phyloP scores from a whole-genome alignment of 2,888 invertebrate species.

The Polydrusus cervinus region DNA sequence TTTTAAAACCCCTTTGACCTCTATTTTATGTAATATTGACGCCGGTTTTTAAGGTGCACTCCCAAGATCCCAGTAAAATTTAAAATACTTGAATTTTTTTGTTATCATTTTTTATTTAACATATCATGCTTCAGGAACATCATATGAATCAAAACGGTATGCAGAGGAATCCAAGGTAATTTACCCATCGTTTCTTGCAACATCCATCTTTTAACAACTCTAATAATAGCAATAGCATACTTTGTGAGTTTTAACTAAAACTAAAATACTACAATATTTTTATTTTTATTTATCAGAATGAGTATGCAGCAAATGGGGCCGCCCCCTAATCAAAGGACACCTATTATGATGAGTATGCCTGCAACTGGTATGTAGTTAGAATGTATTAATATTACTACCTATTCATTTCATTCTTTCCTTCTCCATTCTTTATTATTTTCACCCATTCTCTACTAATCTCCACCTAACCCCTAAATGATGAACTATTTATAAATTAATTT shows the following conservation, averaged over 20 bases:
- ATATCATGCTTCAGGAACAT: conserved; percentile 74
- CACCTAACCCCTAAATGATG: too few species aligned
- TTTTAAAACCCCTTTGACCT: conserved; percentile 28
- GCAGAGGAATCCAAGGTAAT: conserved; percentile 76
- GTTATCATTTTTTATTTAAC: conserved; percentile 52
- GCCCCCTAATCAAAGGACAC: conserved; percentile 69
- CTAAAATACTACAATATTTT: conserved; percentile 20
- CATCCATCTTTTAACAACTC: conserved; percentile 6
- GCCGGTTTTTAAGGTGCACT: conserved; percentile 50
- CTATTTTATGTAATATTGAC: conserved; percentile 38
- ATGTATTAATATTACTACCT: neutral
- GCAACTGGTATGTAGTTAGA: conserved; percentile 63
- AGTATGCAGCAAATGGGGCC: conserved; percentile 70
- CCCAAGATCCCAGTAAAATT: conserved; percentile 42
- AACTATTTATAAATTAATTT: too few species aligned
- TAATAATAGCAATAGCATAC: neutral
- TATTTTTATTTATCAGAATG: conserved; percentile 62
- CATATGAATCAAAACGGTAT: conserved; percentile 76
- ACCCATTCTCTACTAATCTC: neutral
- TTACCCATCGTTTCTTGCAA: conserved; percentile 33
- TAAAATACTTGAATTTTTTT: conserved; percentile 41
- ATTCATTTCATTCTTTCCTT: too few species aligned
- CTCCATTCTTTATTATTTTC: neutral
- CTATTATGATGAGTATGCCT: conserved; percentile 74
- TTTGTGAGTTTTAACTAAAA: neutral